A percentile compares a stretch with the other conserved stretches of the same genome.
phyloP scores from a whole-genome alignment of 2,888 invertebrate species.

The Hybos culiciformis region DNA sequence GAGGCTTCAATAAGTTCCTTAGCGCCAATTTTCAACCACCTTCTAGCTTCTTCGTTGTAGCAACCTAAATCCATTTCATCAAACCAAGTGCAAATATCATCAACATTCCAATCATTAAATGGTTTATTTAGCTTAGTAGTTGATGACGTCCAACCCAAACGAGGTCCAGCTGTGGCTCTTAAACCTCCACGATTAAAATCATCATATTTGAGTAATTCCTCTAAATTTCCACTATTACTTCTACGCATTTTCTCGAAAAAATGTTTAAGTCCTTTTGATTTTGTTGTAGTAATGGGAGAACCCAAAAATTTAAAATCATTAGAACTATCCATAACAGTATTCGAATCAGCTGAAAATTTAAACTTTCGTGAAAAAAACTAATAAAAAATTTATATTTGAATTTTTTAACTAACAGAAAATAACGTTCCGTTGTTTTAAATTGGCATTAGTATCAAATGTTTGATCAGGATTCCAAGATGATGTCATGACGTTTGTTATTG shows the following conservation, averaged over 20 bases:
- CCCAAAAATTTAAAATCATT: too few relatives aligned
- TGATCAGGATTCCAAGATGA: too few relatives aligned
- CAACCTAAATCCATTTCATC: slow-evolving; percentile 50
- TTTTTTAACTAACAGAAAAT: background rate
- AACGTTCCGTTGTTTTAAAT: slow-evolving; percentile 41
- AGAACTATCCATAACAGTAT: too few relatives aligned
- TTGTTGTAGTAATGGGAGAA: too few relatives aligned
- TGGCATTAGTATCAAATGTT: slow-evolving; percentile 24
- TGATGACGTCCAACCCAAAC: slow-evolving; percentile 46
- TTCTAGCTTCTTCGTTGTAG: slow-evolving; percentile 64
- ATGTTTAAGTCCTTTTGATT: slow-evolving; percentile 46
- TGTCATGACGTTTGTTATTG: slow-evolving; percentile 34
- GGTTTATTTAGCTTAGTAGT: slow-evolving; percentile 40
- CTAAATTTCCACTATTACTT: slow-evolving; percentile 55
- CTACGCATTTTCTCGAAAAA: slow-evolving; percentile 55
- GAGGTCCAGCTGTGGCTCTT: slow-evolving; percentile 56
- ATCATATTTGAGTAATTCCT: slow-evolving; percentile 40
- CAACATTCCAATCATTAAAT: slow-evolving; percentile 67
- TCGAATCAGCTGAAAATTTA: too few relatives aligned
- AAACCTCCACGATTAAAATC: slow-evolving; percentile 58
- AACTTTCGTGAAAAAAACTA: too few relatives aligned
- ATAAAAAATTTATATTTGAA: background rate
- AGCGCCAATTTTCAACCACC: slow-evolving; percentile 70
- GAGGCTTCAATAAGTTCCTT: slow-evolving; percentile 64
- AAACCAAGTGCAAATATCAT: slow-evolving; percentile 71